Evolutionary conservation across 2,797 vertebrate genomes (phyloP).

Genomic region (Hozukius guyotensis): DNA sequence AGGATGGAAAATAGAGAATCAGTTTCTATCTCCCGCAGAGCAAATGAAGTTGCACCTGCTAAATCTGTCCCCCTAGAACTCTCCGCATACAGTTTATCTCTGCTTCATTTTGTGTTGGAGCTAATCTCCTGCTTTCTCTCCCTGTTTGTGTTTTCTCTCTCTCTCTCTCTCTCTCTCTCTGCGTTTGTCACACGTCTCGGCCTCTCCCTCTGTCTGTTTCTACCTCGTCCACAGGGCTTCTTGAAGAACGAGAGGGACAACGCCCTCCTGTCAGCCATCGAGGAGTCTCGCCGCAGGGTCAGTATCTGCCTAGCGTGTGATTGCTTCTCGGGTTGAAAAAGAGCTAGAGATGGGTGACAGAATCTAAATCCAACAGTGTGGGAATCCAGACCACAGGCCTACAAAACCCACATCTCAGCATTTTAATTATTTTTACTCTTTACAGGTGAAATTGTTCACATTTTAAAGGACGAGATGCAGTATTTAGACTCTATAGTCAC

Average conservation of each 20-base stretch:
- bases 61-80: slow-evolving; percentile 29
- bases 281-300: slow-evolving; percentile 97
- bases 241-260: slow-evolving; percentile 99
- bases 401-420: not conserved
- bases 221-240: slow-evolving; percentile 87
- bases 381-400: not conserved
- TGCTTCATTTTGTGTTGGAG: not conserved
- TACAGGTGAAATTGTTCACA: not conserved
- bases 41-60: slow-evolving; percentile 27
- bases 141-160: slow-evolving; percentile 2
- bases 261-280: slow-evolving; percentile 95
- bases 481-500: not conserved
- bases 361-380: not conserved
- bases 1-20: not conserved
- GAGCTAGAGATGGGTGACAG: not conserved
- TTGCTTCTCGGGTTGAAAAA: not conserved
- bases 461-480: not conserved
- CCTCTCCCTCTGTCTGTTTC: slow-evolving; percentile 17
- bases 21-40: slow-evolving; percentile 18
- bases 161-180: slow-evolving; percentile 2
- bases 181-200: not conserved
- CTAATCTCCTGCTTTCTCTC: slow-evolving; percentile 32
- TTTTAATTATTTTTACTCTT: not conserved
- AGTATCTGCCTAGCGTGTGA: slow-evolving; percentile 64
- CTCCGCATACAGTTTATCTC: slow-evolving; percentile 14